Conservation (phyloP, 2,797 vertebrate species). For the Falco rusticolus region DNA sequence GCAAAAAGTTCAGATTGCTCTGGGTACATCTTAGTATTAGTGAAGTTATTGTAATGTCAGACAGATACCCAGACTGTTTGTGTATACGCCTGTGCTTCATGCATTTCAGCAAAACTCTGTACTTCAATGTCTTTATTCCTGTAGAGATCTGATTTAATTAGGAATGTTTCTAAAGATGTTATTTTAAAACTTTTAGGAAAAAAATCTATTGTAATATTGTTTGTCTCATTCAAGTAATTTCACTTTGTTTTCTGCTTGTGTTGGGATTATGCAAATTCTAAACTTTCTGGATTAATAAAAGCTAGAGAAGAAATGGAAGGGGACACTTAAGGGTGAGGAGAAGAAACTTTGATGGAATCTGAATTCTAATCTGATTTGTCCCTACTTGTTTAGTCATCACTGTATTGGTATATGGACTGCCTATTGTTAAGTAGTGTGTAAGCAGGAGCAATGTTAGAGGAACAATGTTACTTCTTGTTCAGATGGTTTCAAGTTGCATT, state of each 20-base stretch:
- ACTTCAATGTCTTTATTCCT: neutral
- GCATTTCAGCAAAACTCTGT: neutral
- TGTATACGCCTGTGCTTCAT: neutral
- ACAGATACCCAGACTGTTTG: neutral
- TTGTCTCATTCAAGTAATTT: neutral
- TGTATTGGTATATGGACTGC: neutral
- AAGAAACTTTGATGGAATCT: neutral
- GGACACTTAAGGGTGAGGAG: neutral
- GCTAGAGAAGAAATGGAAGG: neutral
- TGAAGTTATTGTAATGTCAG: neutral
- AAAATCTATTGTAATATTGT: neutral
- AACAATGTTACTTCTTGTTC: neutral
- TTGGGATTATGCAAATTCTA: neutral
- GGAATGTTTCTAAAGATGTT: neutral
- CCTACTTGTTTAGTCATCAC: neutral
- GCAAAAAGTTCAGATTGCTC: neutral
- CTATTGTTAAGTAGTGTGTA: neutral
- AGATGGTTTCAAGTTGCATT: neutral
- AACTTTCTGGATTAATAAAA: neutral
- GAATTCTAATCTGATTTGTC: neutral
- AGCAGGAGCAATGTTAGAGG: neutral
- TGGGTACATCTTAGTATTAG: neutral
- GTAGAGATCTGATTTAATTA: no score
- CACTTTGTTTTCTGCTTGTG: neutral
- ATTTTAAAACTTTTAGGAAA: neutral